Percentiles rank a stretch among this genome's conserved stretches.
Conservation (phyloP, 2,888 invertebrate genomes). For the Pherbina coryleti region DNA sequence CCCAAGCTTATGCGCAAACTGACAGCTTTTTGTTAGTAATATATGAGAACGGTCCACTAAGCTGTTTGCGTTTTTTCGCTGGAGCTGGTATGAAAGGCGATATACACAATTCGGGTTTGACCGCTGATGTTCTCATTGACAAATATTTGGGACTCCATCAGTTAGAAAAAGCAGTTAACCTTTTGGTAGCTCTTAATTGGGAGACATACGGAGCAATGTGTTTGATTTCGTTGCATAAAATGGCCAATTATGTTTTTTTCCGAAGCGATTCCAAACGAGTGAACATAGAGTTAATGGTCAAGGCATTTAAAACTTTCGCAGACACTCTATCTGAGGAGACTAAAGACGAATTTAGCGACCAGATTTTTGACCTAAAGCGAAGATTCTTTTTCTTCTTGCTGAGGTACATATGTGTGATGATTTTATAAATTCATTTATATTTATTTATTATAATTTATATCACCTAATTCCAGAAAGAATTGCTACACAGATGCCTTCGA, state of each 20-base stretch:
- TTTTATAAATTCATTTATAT: conserved; percentile 3
- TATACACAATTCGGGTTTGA: conserved; percentile 71
- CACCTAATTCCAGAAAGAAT: conserved; percentile 42
- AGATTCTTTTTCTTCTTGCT: conserved; percentile 89
- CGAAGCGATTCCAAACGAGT: conserved; percentile 61
- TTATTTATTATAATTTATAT: neutral
- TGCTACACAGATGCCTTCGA: conserved; percentile 82
- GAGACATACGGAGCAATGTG: conserved; percentile 81
- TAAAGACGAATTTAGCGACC: conserved; percentile 81
- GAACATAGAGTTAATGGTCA: conserved; percentile 75
- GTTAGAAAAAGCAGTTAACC: conserved; percentile 78
- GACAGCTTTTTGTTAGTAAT: conserved; percentile 73
- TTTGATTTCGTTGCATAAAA: conserved; percentile 80
- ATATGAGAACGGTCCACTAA: conserved; percentile 76
- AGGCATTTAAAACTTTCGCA: conserved; percentile 85
- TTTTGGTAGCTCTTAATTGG: conserved; percentile 81
- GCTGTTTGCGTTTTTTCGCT: conserved; percentile 72
- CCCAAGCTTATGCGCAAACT: conserved; percentile 68
- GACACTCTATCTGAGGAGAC: conserved; percentile 76
- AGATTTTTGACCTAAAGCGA: conserved; percentile 85
- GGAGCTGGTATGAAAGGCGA: conserved; percentile 70
- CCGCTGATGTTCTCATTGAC: conserved; percentile 74
- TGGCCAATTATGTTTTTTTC: conserved; percentile 75
- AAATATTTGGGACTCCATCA: conserved; percentile 77
- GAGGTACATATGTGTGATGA: conserved; percentile 71